Percentiles rank a stretch among this genome's conserved stretches.
These are phyloP conservation scores for Acleris literana DNA, from an alignment of 2,888 invertebrate species.

Conservation along the genomic window DNA sequence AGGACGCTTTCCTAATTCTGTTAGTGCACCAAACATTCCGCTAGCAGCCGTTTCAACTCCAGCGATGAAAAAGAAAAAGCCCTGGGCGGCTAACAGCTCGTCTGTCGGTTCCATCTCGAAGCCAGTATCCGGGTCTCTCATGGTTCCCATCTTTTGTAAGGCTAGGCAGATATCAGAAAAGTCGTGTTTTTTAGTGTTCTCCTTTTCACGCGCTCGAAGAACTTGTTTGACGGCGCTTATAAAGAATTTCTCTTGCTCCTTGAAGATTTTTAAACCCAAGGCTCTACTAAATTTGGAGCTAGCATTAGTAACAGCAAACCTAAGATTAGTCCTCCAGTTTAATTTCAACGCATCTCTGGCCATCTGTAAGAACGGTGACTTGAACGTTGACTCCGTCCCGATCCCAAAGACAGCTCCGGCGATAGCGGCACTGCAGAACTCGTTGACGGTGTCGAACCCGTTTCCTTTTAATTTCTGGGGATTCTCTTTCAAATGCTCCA, in stretches of 20 bases:
- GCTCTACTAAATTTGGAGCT: conserved; percentile 43
- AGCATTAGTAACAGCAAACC: conserved; percentile 45
- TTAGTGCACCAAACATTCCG: conserved; percentile 53
- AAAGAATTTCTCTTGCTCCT: conserved; percentile 57
- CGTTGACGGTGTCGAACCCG: conserved; percentile 47
- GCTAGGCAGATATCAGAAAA: conserved; percentile 62
- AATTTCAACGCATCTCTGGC: conserved; percentile 45
- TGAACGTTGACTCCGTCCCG: conserved; percentile 55
- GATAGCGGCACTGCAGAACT: conserved; percentile 58
- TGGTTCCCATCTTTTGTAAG: conserved; percentile 57
- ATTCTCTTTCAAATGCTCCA: conserved; percentile 51
- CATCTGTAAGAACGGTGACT: conserved; percentile 60
- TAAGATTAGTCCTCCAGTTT: conserved; percentile 45
- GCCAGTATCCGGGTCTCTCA: conserved; percentile 54
- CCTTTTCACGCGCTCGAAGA: conserved; percentile 53
- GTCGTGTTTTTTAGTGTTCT: conserved; percentile 56
- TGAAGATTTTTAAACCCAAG: conserved; percentile 54
- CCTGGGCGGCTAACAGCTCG: conserved; percentile 62
- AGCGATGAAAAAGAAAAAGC: conserved; percentile 66
- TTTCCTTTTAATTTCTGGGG: conserved; percentile 47
- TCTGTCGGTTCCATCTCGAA: conserved; percentile 60
- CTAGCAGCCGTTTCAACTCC: conserved; percentile 68
- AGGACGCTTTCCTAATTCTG: conserved; percentile 61
- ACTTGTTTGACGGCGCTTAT: conserved; percentile 60
- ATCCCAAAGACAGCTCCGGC: conserved; percentile 68